A percentile compares a stretch with the other conserved stretches of the same genome.
phyloP scores from a whole-genome alignment of 2,797 vertebrate genomes.

The Xerus rutilus region DNA sequence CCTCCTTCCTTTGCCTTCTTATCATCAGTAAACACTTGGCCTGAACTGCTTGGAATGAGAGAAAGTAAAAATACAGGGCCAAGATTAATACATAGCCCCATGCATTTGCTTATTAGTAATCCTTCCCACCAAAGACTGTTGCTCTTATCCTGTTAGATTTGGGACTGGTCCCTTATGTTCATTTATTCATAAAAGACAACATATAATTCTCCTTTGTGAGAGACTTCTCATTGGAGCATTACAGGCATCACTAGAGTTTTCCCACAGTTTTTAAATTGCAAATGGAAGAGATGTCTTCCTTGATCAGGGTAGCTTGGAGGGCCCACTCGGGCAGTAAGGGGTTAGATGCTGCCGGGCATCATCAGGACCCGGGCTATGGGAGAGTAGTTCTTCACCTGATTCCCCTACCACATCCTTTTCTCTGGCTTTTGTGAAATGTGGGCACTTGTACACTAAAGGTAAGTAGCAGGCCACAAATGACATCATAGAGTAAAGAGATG shows the following conservation, averaged over 20 bases:
- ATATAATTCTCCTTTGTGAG: background rate
- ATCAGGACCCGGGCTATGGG: background rate
- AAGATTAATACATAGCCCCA: background rate
- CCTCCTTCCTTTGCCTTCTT: background rate
- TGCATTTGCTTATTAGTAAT: conserved; percentile 21
- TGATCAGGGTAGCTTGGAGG: background rate
- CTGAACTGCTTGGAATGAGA: background rate
- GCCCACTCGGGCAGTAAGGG: background rate
- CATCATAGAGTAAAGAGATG: background rate
- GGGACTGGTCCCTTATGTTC: background rate
- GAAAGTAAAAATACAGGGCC: background rate
- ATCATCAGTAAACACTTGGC: background rate
- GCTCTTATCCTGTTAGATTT: background rate
- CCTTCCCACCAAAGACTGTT: background rate
- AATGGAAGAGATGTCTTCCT: background rate
- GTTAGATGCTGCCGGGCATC: background rate
- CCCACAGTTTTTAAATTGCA: background rate
- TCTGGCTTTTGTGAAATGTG: background rate
- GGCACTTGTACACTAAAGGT: background rate
- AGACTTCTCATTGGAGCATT: conserved; percentile 19
- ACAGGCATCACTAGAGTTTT: background rate
- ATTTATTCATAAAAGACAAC: conserved; percentile 44
- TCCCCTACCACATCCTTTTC: background rate
- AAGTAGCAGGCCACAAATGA: background rate
- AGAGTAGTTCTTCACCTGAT: background rate